phyloP scores from a whole-genome alignment of 2,797 vertebrate genomes.

The Hyperoplus immaculatus region DNA sequence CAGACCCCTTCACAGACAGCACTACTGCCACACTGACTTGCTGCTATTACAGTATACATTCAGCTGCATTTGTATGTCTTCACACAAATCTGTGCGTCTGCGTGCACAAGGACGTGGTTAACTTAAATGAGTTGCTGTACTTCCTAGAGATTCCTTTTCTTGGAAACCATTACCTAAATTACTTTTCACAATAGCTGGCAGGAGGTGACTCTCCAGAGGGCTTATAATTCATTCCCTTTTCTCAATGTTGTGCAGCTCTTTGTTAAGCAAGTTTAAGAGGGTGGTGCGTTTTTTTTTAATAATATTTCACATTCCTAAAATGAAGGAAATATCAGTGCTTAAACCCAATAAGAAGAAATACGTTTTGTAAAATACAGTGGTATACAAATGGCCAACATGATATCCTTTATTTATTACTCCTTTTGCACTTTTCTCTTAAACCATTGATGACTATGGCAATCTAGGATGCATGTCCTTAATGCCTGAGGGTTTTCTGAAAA shows the following conservation, averaged over 20 bases:
- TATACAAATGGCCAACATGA: no score
- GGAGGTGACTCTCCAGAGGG: constrained; percentile 22
- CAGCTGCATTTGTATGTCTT: constrained; percentile 18
- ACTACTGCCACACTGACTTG: constrained; percentile 33
- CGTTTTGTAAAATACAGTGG: not conserved
- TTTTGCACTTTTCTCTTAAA: not conserved
- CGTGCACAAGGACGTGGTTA: constrained; percentile 26
- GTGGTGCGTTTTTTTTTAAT: not conserved
- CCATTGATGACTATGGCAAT: no score
- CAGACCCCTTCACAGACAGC: constrained; percentile 63
- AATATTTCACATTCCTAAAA: constrained; percentile 1
- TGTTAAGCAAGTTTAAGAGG: constrained; percentile 20
- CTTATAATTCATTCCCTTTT: constrained; percentile 30
- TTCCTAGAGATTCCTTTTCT: constrained; percentile 60
- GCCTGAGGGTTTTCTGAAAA: no score
- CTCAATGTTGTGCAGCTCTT: constrained; percentile 13
- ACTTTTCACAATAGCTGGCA: constrained; percentile 60
- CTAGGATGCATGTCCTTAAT: no score
- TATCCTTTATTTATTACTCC: no score
- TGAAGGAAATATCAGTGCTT: not conserved
- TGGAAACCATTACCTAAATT: constrained; percentile 61
- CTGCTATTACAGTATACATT: constrained; percentile 42
- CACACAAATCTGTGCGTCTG: not conserved
- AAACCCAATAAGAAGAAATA: not conserved
- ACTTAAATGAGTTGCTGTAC: constrained; percentile 32